A percentile compares a stretch with the other conserved stretches of the same genome.
Conservation (phyloP, 2,113 vertebrate species). For the Panthera leo region DNA sequence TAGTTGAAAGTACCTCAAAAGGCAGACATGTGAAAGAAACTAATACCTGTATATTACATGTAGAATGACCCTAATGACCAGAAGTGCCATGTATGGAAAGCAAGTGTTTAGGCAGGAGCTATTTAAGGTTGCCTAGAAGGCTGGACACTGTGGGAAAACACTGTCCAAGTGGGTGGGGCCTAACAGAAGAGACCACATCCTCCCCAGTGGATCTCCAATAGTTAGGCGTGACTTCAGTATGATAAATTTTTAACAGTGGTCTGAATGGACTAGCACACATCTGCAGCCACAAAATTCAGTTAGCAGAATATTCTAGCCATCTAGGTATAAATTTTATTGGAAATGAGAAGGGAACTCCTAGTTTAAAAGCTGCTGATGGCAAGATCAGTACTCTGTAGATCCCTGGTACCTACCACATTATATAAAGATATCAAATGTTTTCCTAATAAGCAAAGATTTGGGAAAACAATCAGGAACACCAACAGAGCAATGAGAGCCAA, state of each 20-base stretch:
- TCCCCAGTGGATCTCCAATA: background rate
- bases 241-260: background rate
- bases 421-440: background rate
- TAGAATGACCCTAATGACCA: background rate
- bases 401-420: background rate
- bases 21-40: background rate
- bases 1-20: background rate
- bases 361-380: background rate
- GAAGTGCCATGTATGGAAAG: background rate
- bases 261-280: background rate
- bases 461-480: background rate
- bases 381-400: background rate
- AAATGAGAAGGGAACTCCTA: background rate
- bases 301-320: background rate
- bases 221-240: background rate
- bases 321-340: background rate
- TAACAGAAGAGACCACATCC: background rate
- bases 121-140: background rate
- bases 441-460: background rate
- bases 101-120: background rate
- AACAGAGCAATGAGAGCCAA: background rate
- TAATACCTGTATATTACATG: background rate
- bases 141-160: accelerated
- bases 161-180: accelerated
- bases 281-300: background rate